A percentile compares a stretch with the other conserved stretches of the same genome.
Evolutionary conservation across 2,113 vertebrate genomes (phyloP).

Genomic region (Syngnathus scovelli): DNA sequence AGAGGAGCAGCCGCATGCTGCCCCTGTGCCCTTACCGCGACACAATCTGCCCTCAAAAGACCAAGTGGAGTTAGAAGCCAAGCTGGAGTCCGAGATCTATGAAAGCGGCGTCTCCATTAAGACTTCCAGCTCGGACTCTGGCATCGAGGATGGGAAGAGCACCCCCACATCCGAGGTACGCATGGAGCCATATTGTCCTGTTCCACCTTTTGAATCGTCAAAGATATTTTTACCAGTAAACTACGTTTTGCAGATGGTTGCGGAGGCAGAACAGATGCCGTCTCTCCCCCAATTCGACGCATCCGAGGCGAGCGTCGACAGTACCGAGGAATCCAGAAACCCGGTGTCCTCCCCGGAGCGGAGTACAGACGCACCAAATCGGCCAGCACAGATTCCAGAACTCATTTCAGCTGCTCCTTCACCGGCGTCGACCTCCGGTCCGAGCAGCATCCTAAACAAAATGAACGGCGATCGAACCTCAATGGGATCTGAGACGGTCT

Average conservation of each 20-base stretch:
- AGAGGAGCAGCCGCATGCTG: constrained; percentile 8
- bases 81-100: constrained; percentile 58
- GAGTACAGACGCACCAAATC: not conserved
- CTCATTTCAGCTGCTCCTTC: not conserved
- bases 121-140: constrained; percentile 56
- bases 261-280: constrained; percentile 43
- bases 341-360: constrained; percentile 1
- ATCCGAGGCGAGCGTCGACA: constrained; percentile 10
- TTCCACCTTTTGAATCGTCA: not conserved
- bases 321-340: constrained; percentile 10
- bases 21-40: constrained; percentile 39
- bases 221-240: not conserved
- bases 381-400: constrained; percentile 13
- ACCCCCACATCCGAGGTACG: constrained; percentile 56
- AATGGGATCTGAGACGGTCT: constrained; percentile 36
- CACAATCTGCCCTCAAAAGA: constrained; percentile 21
- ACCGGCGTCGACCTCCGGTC: not conserved
- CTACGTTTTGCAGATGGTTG: constrained; percentile 24
- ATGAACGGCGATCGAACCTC: constrained; percentile 2
- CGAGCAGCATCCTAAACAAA: constrained; percentile 7
- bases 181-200: constrained; percentile 33
- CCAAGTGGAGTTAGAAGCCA: constrained; percentile 33
- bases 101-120: constrained; percentile 68
- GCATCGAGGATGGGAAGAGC: constrained; percentile 67
- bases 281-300: constrained; percentile 6